Evolutionary conservation across 2,113 vertebrate species (phyloP).

Genomic region (Notiomystis cincta): DNA sequence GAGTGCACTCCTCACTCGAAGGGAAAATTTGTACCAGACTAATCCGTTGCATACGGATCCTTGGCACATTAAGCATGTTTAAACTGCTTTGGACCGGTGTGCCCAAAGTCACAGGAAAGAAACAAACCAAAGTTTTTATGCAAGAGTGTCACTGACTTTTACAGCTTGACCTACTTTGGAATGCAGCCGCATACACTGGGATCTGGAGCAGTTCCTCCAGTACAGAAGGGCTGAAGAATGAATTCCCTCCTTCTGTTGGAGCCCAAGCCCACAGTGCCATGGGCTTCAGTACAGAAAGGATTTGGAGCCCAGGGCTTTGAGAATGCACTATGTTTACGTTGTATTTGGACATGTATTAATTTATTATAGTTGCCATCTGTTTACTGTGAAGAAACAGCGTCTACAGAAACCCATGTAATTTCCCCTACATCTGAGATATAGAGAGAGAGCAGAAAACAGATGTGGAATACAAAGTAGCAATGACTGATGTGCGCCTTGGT

Average conservation of each 20-base stretch:
- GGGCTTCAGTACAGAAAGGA: not conserved
- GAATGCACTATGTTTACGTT: rapidly evolving
- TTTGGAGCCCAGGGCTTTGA: not conserved
- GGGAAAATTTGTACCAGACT: not conserved
- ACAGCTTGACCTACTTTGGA: constrained; percentile 26
- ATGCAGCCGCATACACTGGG: not conserved
- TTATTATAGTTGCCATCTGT: not conserved
- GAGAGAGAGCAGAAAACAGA: not conserved
- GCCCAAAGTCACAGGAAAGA: not conserved
- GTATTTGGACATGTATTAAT: not conserved
- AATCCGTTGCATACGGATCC: not conserved
- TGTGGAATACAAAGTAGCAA: not conserved
- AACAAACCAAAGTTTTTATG: not conserved
- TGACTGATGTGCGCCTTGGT: not conserved
- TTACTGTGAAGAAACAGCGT: not conserved
- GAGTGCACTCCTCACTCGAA: not conserved
- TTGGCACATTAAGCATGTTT: not conserved
- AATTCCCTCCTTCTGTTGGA: not conserved
- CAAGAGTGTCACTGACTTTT: not conserved
- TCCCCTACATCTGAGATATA: not conserved
- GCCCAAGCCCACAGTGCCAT: not conserved
- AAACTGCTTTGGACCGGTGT: not conserved
- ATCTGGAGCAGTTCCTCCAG: not conserved
- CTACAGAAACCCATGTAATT: not conserved
- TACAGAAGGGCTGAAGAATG: not conserved